These are phyloP conservation scores for Alcis repandata DNA, from an alignment of 2,888 invertebrate genomes.

Conservation along the genomic window DNA sequence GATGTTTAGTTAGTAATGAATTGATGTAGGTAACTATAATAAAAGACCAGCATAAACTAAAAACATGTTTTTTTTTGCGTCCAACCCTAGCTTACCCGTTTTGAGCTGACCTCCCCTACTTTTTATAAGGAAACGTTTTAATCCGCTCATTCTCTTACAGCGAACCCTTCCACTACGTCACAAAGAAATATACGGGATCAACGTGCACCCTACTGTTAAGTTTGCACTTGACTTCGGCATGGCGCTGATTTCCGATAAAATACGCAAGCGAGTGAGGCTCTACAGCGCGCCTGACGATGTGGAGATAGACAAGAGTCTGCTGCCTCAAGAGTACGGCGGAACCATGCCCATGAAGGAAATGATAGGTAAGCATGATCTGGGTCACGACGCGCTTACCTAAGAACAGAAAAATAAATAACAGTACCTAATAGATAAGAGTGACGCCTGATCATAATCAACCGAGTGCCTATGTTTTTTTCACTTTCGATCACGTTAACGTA, in stretches of 20 bases:
- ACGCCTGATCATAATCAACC: too few relatives aligned
- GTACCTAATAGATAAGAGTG: background rate
- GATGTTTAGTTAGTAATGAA: too few relatives aligned
- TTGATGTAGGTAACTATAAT: too few relatives aligned
- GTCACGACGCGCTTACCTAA: too few relatives aligned
- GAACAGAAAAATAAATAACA: background rate
- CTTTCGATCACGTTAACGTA: too few relatives aligned
- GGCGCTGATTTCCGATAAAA: conserved; percentile 92
- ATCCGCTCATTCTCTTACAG: conserved; percentile 66
- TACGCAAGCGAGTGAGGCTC: conserved; percentile 89
- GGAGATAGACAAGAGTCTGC: conserved; percentile 87
- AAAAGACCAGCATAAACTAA: too few relatives aligned
- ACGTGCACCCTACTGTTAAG: conserved; percentile 91
- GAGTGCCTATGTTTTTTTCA: too few relatives aligned
- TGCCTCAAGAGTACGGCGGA: conserved; percentile 94
- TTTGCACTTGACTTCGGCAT: conserved; percentile 92
- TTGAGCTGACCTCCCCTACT: too few relatives aligned
- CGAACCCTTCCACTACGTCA: conserved; percentile 92
- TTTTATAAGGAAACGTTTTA: background rate
- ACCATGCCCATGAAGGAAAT: conserved; percentile 93
- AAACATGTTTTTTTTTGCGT: too few relatives aligned
- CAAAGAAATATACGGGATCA: conserved; percentile 92
- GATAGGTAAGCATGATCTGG: conserved; percentile 92
- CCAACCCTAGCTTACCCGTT: too few relatives aligned
- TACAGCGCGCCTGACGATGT: conserved; percentile 88